Base-by-base conservation (phyloP, 2,888 invertebrate genomes). In the Latrodectus hesperus region DNA sequence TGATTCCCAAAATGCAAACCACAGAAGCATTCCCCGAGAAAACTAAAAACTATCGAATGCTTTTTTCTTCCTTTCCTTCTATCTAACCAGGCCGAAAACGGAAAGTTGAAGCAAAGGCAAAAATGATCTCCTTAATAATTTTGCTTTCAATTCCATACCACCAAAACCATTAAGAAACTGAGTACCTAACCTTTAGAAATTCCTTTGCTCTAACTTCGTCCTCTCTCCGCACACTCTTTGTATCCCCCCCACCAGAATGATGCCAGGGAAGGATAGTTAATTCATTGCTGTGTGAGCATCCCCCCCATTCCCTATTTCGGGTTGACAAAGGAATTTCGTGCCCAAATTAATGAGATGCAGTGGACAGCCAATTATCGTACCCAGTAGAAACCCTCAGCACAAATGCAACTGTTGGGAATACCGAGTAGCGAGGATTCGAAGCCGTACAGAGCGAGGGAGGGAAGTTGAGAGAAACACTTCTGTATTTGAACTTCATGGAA, bases 261-360 rank as follows among this genome's bases (percentile, higher is more conserved):
- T 55, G 55, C 55, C 16, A 16, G 16, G 64, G 71, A 80, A 74
- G 82, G 84, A 78, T 77, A 78, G 84, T 77, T 84, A 84, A 84
- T 84, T 84, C 84, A 84, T 84, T 78, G 22, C 22, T 22, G 22
- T 22, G 22, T 22, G 22, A 22, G 22, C 22, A 22, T 22, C 22
- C 22, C 76, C 67, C 55, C 65, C 74, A 82, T 82, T 76, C 83
- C 83, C 71, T 22, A 83, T 83, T 76, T 70, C 76, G 72, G 72
- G 72, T 77, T 78, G 84, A 84, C 84, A 84, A 84, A 77, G 84
- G 84, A 77, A 77, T 84, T 76, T 72, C 72, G 60, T 65, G 65
- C 65, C 77, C 71, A 84, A 84, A 84, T 84, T 84, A 84, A 84
- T 83, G 84, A 84, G 84, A 84, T 84, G 84, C 84, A 73, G 77